Conservation (phyloP, 1,140 invertebrate genomes). For the Polypedilum pembai region DNA sequence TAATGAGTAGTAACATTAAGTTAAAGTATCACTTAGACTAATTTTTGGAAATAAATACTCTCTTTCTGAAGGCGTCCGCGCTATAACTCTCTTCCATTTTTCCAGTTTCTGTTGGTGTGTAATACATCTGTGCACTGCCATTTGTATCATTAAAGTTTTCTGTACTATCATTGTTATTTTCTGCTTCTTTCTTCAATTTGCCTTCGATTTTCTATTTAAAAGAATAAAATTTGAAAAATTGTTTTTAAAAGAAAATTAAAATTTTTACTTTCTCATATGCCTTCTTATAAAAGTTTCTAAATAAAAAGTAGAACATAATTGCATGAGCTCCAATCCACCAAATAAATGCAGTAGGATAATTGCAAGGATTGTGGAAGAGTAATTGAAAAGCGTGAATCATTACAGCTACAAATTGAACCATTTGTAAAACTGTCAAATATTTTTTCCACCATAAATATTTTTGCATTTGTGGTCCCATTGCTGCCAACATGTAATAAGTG, state of each 20-base stretch:
- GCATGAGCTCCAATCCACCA: constrained; percentile 68
- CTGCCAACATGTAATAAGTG: constrained; percentile 78
- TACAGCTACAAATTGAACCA: constrained; percentile 77
- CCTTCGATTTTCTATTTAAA: background rate
- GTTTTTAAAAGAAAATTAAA: background rate
- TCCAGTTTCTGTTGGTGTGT: background rate
- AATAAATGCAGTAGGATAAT: constrained; percentile 67
- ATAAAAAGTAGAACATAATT: constrained; percentile 70
- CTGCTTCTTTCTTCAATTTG: background rate
- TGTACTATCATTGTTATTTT: background rate
- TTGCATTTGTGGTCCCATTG: constrained; percentile 74
- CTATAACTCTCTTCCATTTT: constrained; percentile 29
- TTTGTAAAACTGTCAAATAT: constrained; percentile 78
- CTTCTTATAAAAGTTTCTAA: constrained; percentile 66
- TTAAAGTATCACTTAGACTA: background rate
- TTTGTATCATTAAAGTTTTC: background rate
- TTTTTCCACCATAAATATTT: constrained; percentile 93
- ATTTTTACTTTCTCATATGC: constrained; percentile 48
- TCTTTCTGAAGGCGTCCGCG: constrained; percentile 1
- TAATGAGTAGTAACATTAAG: constrained; percentile 6
- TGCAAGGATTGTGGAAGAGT: constrained; percentile 71
- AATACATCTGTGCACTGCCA: background rate
- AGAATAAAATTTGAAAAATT: background rate
- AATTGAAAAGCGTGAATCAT: constrained; percentile 76
- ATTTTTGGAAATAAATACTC: constrained; percentile 29